These are phyloP conservation scores for Bufotes viridis DNA, from an alignment of 2,797 vertebrate species.

Conservation along the genomic window DNA sequence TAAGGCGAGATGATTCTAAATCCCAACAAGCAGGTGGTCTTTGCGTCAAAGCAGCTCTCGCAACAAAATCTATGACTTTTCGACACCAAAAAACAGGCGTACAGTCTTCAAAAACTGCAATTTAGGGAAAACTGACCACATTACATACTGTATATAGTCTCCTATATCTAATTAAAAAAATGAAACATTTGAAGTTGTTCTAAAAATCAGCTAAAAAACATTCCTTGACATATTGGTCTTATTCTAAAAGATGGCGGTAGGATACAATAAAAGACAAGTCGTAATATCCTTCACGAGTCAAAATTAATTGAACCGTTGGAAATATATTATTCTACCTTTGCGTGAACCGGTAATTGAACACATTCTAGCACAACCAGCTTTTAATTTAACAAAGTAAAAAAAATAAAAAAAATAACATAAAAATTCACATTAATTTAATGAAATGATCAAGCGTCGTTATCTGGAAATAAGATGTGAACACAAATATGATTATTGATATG, in stretches of 20 bases:
- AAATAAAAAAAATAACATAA: background rate
- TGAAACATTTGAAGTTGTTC: background rate
- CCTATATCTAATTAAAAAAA: too few relatives aligned
- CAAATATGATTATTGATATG: conserved; percentile 61
- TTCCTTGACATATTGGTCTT: too few relatives aligned
- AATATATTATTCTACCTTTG: conserved; percentile 46
- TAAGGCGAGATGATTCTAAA: too few relatives aligned
- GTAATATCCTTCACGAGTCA: background rate
- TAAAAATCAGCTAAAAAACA: background rate
- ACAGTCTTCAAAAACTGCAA: too few relatives aligned
- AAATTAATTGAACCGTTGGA: conserved; percentile 19
- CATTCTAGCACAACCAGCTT: conserved; percentile 32
- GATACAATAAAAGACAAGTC: background rate
- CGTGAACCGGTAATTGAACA: conserved; percentile 40
- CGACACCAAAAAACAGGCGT: too few relatives aligned
- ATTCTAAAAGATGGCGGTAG: background rate
- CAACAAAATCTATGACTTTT: too few relatives aligned
- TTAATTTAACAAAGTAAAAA: conserved; percentile 45
- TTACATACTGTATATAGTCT: too few relatives aligned
- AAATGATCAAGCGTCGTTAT: conserved; percentile 42
- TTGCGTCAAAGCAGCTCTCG: too few relatives aligned
- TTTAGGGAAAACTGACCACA: too few relatives aligned
- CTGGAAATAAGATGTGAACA: conserved; percentile 54
- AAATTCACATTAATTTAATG: conserved; percentile 51
- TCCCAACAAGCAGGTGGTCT: too few relatives aligned